Evolutionary conservation across 2,888 invertebrate genomes (phyloP).

Genomic region (Panopea generosa): DNA sequence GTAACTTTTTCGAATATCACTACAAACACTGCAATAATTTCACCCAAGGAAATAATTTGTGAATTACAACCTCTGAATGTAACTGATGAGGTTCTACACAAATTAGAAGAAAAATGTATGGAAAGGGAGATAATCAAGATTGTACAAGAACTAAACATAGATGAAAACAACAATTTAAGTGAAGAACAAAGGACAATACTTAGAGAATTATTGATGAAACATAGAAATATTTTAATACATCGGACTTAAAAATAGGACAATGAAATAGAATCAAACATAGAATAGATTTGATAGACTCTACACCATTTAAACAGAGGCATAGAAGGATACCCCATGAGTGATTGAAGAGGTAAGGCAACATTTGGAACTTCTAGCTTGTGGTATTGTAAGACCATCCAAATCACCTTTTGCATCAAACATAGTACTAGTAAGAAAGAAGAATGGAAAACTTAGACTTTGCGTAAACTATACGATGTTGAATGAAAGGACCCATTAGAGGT

Average conservation of each 20-base stretch:
- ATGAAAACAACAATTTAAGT: too few relatives aligned
- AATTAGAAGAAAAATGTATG: neutral
- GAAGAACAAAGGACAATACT: neutral
- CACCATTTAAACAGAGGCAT: slow-evolving; percentile 5
- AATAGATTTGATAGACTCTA: neutral
- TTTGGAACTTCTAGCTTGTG: neutral
- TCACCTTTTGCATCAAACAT: slow-evolving; percentile 1
- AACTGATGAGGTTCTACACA: neutral
- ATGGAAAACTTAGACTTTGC: neutral
- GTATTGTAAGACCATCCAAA: slow-evolving; percentile 2
- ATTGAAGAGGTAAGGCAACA: neutral
- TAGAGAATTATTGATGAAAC: neutral
- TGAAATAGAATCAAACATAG: slow-evolving; percentile 2
- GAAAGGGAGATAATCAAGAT: neutral
- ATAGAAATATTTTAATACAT: neutral
- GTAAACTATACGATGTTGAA: neutral
- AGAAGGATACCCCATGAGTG: neutral
- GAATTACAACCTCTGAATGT: slow-evolving; percentile 28
- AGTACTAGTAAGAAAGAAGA: slow-evolving; percentile 9
- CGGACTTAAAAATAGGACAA: neutral
- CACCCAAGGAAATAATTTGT: slow-evolving; percentile 25
- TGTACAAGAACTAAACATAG: neutral
- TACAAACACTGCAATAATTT: slow-evolving; percentile 22
- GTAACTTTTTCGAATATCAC: slow-evolving; percentile 23
- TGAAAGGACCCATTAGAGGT: too few relatives aligned